Evolutionary conservation across 2,797 vertebrate genomes (phyloP).

Genomic region (Diceros bicornis): DNA sequence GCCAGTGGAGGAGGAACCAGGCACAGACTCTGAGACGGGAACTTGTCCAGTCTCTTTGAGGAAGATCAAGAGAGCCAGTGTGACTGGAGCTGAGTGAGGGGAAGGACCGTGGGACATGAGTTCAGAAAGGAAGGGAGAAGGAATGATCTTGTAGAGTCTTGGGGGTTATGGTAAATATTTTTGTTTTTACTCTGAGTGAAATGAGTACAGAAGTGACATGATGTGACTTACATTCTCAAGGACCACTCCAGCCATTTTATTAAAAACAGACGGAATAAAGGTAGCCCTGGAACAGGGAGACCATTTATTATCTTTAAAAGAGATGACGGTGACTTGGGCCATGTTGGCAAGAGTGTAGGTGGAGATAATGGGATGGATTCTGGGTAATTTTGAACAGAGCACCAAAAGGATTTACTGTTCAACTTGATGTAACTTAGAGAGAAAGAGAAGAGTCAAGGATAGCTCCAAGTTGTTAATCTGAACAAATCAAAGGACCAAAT

Average conservation of each 20-base stretch:
- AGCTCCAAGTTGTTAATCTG: neutral
- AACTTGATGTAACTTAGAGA: neutral
- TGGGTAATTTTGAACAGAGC: neutral
- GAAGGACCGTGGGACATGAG: neutral
- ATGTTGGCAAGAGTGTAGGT: neutral
- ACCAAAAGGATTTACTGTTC: neutral
- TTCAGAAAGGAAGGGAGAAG: neutral
- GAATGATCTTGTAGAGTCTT: neutral
- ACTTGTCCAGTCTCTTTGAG: neutral
- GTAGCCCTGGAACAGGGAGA: neutral
- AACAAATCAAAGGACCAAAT: neutral
- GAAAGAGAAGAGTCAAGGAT: neutral
- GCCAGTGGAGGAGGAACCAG: neutral
- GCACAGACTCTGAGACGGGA: neutral
- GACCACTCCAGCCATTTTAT: neutral
- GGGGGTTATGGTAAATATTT: neutral
- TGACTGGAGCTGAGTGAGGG: neutral
- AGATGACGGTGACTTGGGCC: neutral
- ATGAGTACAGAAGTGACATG: neutral
- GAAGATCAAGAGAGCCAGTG: neutral
- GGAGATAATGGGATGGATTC: neutral
- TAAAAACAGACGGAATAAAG: neutral
- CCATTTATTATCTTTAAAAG: neutral
- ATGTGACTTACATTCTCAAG: neutral
- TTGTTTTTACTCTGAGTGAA: neutral